phyloP scores from a whole-genome alignment of 1,140 invertebrate species.

The Platyscapa corneri region DNA sequence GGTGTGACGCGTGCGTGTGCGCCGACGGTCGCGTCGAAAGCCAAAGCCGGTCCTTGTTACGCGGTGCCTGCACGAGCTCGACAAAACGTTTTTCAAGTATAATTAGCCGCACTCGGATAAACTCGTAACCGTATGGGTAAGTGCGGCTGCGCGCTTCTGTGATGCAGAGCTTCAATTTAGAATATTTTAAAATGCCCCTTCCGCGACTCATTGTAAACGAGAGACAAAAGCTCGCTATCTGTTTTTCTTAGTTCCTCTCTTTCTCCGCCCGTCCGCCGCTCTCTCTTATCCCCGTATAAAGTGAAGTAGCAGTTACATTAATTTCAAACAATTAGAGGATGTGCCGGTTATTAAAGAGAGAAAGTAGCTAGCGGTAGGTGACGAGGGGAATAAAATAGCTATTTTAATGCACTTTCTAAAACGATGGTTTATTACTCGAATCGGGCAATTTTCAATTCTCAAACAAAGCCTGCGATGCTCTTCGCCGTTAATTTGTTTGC shows the following conservation, averaged over 20 bases:
- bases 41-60: neutral
- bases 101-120: conserved; percentile 25
- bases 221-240: conserved; percentile 26
- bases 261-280: neutral
- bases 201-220: conserved; percentile 19
- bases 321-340: conserved; percentile 30
- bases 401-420: neutral
- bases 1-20: too few species aligned
- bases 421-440: neutral
- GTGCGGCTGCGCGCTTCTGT: neutral
- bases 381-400: neutral
- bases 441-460: neutral
- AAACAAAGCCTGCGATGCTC: neutral
- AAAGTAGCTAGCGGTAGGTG: neutral
- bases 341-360: neutral
- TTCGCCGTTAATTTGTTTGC: neutral
- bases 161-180: conserved; percentile 19
- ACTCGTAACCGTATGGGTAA: neutral
- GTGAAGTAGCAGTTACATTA: conserved; percentile 27
- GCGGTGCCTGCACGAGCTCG: neutral
- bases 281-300: neutral
- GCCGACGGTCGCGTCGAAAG: neutral
- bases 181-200: neutral
- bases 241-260: neutral
- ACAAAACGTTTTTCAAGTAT: conserved; percentile 32